These are phyloP conservation scores for Teinopalpus imperialis DNA, from an alignment of 2,888 invertebrate genomes.

Conservation along the genomic window DNA sequence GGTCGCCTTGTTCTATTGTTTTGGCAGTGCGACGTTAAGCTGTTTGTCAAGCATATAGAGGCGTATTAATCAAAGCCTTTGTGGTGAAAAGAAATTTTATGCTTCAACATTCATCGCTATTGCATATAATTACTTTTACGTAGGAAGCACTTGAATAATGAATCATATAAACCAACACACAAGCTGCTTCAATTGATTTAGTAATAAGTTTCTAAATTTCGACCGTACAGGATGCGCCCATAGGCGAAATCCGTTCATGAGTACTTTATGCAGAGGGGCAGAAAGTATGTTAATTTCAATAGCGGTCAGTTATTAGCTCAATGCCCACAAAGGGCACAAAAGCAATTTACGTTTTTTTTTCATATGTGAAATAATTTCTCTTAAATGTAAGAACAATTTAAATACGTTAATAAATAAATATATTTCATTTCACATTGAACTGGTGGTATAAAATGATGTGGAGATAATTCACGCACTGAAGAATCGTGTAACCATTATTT, in stretches of 20 bases:
- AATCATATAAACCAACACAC: too few relatives aligned
- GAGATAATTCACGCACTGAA: conserved; percentile 14
- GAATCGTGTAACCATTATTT: conserved; percentile 36
- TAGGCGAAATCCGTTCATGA: conserved; percentile 7
- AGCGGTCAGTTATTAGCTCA: conserved; percentile 12
- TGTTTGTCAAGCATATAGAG: conserved; percentile 22
- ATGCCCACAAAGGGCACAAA: conserved; percentile 7
- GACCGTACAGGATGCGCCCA: neutral
- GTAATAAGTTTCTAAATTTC: conserved; percentile 2
- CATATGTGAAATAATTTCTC: too few relatives aligned
- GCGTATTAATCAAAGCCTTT: conserved; percentile 20
- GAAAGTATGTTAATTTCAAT: conserved; percentile 13
- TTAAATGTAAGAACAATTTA: too few relatives aligned
- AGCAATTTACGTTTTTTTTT: too few relatives aligned
- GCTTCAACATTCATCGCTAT: too few relatives aligned
- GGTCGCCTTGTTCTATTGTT: conserved; percentile 20
- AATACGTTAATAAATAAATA: too few relatives aligned
- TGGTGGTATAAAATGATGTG: conserved; percentile 16
- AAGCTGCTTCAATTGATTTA: too few relatives aligned
- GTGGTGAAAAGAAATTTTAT: too few relatives aligned
- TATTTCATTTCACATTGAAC: too few relatives aligned
- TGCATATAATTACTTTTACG: too few relatives aligned
- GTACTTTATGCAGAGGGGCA: conserved; percentile 14
- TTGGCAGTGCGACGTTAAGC: conserved; percentile 16
- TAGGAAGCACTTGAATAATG: too few relatives aligned